Evolutionary conservation across 2,888 invertebrate species (phyloP).

Genomic region (Lasioglossum marginatum): DNA sequence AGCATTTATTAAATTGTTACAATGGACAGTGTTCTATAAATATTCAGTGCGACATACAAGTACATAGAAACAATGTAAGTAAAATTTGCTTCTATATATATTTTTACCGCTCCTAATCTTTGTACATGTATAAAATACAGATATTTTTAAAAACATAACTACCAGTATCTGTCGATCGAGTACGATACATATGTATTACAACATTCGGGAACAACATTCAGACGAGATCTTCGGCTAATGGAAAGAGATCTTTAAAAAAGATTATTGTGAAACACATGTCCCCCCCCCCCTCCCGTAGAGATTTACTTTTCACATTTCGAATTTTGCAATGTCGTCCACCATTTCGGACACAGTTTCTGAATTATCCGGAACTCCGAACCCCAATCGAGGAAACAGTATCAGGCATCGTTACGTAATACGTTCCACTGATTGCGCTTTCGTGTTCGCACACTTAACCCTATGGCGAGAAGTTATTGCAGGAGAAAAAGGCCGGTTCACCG

Average conservation of each 20-base stretch:
- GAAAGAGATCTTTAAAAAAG: not conserved
- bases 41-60: not conserved
- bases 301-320: not conserved
- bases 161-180: not conserved
- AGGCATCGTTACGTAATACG: constrained; percentile 24
- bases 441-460: constrained; percentile 14
- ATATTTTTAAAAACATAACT: too few species aligned
- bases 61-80: not conserved
- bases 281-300: too few species aligned
- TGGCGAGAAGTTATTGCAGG: not conserved
- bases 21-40: not conserved
- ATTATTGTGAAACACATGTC: not conserved
- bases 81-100: not conserved
- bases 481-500: constrained; percentile 2
- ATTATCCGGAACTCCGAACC: not conserved
- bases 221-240: not conserved
- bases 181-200: not conserved
- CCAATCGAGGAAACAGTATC: not conserved
- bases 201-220: too few species aligned
- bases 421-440: constrained; percentile 32
- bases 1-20: constrained; percentile 14
- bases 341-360: not conserved
- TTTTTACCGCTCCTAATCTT: not conserved
- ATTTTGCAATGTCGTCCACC: not conserved
- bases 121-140: not conserved